Evolutionary conservation across 2,888 invertebrate species (phyloP).

Genomic region (Lithophane socia): DNA sequence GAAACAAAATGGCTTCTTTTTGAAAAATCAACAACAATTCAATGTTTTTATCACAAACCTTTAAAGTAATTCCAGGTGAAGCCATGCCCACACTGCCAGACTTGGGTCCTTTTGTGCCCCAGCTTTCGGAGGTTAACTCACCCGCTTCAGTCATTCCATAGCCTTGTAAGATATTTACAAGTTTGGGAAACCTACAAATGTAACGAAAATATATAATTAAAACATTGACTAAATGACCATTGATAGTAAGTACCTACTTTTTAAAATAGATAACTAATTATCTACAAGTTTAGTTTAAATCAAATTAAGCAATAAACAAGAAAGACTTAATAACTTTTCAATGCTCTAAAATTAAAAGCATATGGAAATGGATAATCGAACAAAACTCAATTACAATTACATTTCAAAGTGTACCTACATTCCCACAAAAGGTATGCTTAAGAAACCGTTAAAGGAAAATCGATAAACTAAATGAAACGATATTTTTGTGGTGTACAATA

Average conservation of each 20-base stretch:
- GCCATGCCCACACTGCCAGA: conserved; percentile 82
- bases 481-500: no score
- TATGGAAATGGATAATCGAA: background rate
- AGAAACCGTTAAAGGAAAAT: no score
- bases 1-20: conserved; percentile 73
- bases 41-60: conserved; percentile 69
- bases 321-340: background rate
- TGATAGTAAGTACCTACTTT: conserved; percentile 63
- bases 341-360: background rate
- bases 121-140: conserved; percentile 80
- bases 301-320: background rate
- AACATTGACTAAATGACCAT: background rate
- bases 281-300: background rate
- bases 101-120: conserved; percentile 78
- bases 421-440: background rate
- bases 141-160: conserved; percentile 85
- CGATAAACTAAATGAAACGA: no score
- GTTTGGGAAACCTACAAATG: conserved; percentile 73
- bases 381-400: background rate
- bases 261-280: background rate
- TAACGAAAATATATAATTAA: background rate
- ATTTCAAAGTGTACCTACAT: conserved; percentile 1
- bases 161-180: conserved; percentile 78
- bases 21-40: background rate
- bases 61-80: conserved; percentile 79